Evolutionary conservation across 2,888 invertebrate genomes (phyloP).

Genomic region (Eupithecia centaureata): DNA sequence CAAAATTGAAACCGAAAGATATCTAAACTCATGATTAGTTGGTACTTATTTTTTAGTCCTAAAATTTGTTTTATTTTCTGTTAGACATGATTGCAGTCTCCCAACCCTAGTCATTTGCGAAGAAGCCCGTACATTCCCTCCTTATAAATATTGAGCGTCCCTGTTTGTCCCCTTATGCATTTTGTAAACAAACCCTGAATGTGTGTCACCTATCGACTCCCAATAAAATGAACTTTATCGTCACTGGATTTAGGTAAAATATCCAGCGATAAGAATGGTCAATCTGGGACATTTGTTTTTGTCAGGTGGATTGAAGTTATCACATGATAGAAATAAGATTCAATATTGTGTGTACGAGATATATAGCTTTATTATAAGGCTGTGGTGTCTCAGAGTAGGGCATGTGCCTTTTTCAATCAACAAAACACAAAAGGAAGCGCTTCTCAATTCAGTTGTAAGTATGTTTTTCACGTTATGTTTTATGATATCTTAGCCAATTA

Average conservation of each 20-base stretch:
- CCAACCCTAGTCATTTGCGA: conserved; percentile 37
- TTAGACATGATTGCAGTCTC: background rate
- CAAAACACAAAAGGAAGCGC: too few species aligned
- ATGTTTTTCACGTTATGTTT: too few species aligned
- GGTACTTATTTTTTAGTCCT: too few species aligned
- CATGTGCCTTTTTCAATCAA: too few species aligned
- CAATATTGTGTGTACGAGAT: background rate
- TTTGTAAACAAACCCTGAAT: conserved; percentile 52
- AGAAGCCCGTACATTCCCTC: conserved; percentile 45
- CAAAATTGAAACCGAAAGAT: too few species aligned
- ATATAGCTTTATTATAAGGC: background rate
- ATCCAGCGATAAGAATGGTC: background rate
- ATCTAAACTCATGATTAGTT: too few species aligned
- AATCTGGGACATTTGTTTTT: conserved; percentile 6
- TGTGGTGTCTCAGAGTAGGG: too few species aligned
- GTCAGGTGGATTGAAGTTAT: conserved; percentile 7
- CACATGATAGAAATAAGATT: conserved; percentile 7
- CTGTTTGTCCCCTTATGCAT: conserved; percentile 58
- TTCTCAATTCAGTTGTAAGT: too few species aligned
- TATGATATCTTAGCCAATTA: too few species aligned
- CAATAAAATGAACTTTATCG: conserved; percentile 20
- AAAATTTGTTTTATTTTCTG: too few species aligned
- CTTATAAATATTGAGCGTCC: conserved; percentile 60
- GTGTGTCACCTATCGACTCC: conserved; percentile 16
- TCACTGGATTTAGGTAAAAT: background rate